Evolutionary conservation across 2,888 invertebrate genomes (phyloP).

Genomic region (Phania funesta): DNA sequence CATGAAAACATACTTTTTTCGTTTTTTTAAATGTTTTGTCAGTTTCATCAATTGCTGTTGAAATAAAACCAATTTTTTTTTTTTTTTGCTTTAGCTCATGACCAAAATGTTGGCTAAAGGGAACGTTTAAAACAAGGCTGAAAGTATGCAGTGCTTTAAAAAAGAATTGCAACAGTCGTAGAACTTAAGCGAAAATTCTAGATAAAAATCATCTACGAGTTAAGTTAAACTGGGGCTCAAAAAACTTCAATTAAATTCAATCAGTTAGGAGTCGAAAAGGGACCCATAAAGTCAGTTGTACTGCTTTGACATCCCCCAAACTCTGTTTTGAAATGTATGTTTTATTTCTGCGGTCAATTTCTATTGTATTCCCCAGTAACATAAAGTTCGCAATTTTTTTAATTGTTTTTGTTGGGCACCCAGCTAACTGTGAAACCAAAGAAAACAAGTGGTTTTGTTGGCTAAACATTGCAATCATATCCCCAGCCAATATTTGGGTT

Average conservation of each 20-base stretch:
- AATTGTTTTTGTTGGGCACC: not conserved
- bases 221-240: no score
- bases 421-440: not conserved
- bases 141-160: not conserved
- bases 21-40: not conserved
- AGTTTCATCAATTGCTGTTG: not conserved
- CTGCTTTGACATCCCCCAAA: no score
- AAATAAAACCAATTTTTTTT: no score
- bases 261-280: no score
- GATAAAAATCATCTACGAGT: no score
- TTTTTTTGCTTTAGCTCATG: no score
- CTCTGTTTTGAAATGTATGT: not conserved
- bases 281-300: no score
- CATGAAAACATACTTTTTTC: not conserved
- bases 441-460: constrained; percentile 11
- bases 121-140: not conserved
- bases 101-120: no score
- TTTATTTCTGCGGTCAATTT: not conserved
- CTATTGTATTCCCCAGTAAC: not conserved
- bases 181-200: no score
- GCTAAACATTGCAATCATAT: constrained; percentile 7
- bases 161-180: not conserved
- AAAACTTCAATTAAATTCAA: no score
- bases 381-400: not conserved
- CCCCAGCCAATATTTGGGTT: no score